Evolutionary conservation across 1,140 invertebrate species (phyloP), one percentile per base, ranked within the genome.

Genomic region (Drosophila miranda): DNA sequence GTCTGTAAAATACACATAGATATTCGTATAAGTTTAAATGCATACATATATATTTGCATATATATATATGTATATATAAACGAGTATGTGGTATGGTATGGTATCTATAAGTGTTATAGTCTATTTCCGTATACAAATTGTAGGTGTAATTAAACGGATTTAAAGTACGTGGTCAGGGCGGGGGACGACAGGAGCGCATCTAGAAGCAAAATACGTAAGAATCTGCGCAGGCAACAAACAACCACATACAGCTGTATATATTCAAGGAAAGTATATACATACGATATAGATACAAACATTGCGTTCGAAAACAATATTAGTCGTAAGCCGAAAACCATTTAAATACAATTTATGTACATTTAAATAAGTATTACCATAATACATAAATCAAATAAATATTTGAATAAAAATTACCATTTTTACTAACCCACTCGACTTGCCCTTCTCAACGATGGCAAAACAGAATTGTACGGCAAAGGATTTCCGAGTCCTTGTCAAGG

Each of bases 31-130:
- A 21, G 19, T 43, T 34, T 34, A 52, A 51, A 50, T 26, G 34
- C 45, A 23, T 54, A 16, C 41, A 13, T 19, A 57, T 30, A 66
- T 26, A 38, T 13, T 6, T 26, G 23, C 5, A 26, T 26, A 26
- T 26, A 26, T 26, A 66, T 26, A 19, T 26, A 56, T 38, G 51
- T 38, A 46, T 57, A 49, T 26, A 43, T 38, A 51, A 28, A 51
- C n/a, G 16, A 34, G 46, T 55, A 71, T 41, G 53, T 54, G 59
- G 34, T 34, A 34, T 62, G 52, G 53, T 61, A 62, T 75, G 74
- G 75, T 83, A 79, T 52, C 42, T 60, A 55, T 82, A 82, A 82
- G 78, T 82, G 78, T 82, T 82, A 82, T 78, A 82, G 78, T 62
- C 55, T 81, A 86, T 77, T 80, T 80, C 64, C 60, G 55, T 86